Evolutionary conservation across 1,140 invertebrate species (phyloP).

Genomic region (Aphaenogaster floridana): DNA sequence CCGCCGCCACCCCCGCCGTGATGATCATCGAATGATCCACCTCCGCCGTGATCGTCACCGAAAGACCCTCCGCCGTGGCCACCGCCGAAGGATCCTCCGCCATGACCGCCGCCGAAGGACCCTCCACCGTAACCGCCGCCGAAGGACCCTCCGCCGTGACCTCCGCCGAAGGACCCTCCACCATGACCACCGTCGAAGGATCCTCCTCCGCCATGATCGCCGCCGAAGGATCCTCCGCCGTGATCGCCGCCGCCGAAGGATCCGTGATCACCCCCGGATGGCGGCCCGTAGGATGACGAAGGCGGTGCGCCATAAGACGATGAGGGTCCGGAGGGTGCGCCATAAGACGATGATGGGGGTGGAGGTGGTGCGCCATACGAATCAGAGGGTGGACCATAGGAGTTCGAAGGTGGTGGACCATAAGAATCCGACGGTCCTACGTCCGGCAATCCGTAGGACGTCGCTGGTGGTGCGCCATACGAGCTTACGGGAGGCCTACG

Average conservation of each 20-base stretch:
- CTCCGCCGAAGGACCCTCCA: constrained; percentile 12
- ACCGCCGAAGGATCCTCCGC: constrained; percentile 19
- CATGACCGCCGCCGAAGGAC: constrained; percentile 35
- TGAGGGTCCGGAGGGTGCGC: constrained; percentile 51
- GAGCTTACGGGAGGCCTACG: constrained; percentile 66
- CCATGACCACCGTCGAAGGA: constrained; percentile 23
- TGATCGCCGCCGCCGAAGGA: constrained; percentile 48
- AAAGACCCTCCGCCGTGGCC: constrained; percentile 9
- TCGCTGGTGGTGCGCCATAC: constrained; percentile 66
- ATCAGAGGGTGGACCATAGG: constrained; percentile 67
- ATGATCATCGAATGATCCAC: neutral
- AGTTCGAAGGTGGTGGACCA: constrained; percentile 58
- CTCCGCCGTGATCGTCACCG: constrained; percentile 11
- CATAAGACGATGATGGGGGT: constrained; percentile 64
- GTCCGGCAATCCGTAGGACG: constrained; percentile 68
- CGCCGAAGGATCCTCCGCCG: constrained; percentile 35
- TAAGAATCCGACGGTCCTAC: constrained; percentile 53
- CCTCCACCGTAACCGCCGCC: neutral
- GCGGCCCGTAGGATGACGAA: constrained; percentile 68
- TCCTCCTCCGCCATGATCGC: constrained; percentile 24
- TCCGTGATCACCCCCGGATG: constrained; percentile 54
- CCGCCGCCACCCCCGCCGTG: constrained; percentile 28
- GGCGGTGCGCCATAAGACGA: constrained; percentile 61
- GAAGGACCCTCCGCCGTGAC: neutral
- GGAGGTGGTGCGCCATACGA: constrained; percentile 73